Conservation (phyloP, 2,888 invertebrate species). For the Gnatocerus cornutus region DNA sequence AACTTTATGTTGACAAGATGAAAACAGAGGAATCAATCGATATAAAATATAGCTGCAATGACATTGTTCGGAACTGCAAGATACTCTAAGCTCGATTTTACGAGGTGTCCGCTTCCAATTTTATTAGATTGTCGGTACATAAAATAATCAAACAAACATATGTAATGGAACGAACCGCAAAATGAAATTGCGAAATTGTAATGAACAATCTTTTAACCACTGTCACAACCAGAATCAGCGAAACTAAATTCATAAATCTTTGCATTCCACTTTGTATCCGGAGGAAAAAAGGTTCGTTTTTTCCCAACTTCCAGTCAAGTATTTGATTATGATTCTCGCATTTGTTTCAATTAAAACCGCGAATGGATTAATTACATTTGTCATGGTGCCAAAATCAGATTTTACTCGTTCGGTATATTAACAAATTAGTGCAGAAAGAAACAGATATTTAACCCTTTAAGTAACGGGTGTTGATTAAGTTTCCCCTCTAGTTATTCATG, state of each 20-base stretch:
- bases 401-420: too few relatives aligned
- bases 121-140: not conserved
- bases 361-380: not conserved
- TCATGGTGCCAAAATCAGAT: not conserved
- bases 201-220: too few relatives aligned
- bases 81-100: not conserved
- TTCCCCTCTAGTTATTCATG: too few relatives aligned
- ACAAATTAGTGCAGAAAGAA: too few relatives aligned
- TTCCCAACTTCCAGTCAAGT: too few relatives aligned
- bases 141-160: not conserved
- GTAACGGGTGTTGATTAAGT: too few relatives aligned
- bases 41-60: conserved; percentile 1
- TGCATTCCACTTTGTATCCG: too few relatives aligned
- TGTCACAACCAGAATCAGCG: too few relatives aligned
- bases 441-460: too few relatives aligned
- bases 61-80: not conserved
- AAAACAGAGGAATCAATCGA: not conserved
- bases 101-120: not conserved
- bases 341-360: not conserved
- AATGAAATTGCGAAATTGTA: too few relatives aligned
- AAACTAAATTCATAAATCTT: too few relatives aligned
- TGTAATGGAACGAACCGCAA: not conserved
- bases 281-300: too few relatives aligned
- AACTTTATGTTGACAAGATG: not conserved
- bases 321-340: not conserved